Conservation (phyloP, 2,797 vertebrate species). For the Harpagifer antarcticus region DNA sequence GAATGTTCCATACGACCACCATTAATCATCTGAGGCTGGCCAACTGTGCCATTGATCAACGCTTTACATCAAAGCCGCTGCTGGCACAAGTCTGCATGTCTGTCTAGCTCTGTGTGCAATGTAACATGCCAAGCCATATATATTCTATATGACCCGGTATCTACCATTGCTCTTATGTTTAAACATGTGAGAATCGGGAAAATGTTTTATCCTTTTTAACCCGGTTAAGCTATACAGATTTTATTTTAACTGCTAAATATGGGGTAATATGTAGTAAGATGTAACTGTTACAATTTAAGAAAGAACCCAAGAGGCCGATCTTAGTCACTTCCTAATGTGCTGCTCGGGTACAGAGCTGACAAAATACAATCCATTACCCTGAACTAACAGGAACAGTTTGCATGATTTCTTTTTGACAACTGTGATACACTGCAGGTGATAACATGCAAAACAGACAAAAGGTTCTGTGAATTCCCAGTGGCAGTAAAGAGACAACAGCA, state of each 20-base stretch:
- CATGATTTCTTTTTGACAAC: constrained; percentile 17
- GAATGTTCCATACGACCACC: constrained; percentile 64
- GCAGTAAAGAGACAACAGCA: constrained; percentile 17
- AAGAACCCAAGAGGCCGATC: constrained; percentile 11
- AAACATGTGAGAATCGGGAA: constrained; percentile 30
- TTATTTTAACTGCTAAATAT: constrained; percentile 9
- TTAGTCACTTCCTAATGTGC: constrained; percentile 24
- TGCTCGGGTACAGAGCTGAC: constrained; percentile 27
- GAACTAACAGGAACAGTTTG: constrained; percentile 23
- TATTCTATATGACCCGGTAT: constrained; percentile 44
- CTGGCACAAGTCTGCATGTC: constrained; percentile 49
- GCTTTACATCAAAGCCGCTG: constrained; percentile 62
- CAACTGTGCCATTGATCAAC: constrained; percentile 70
- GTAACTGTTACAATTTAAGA: background rate
- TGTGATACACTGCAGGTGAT: background rate
- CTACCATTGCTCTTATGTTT: constrained; percentile 28
- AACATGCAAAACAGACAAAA: constrained; percentile 15
- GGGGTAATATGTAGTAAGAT: background rate
- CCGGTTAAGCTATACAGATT: constrained; percentile 6
- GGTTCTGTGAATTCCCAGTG: background rate
- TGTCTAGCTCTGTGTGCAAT: constrained; percentile 50
- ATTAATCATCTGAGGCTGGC: constrained; percentile 75
- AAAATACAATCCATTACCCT: constrained; percentile 7
- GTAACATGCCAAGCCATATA: constrained; percentile 36
- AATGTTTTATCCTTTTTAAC: constrained; percentile 32